Conservation (phyloP, 2,888 invertebrate species). For the Mesoligia furuncula region DNA sequence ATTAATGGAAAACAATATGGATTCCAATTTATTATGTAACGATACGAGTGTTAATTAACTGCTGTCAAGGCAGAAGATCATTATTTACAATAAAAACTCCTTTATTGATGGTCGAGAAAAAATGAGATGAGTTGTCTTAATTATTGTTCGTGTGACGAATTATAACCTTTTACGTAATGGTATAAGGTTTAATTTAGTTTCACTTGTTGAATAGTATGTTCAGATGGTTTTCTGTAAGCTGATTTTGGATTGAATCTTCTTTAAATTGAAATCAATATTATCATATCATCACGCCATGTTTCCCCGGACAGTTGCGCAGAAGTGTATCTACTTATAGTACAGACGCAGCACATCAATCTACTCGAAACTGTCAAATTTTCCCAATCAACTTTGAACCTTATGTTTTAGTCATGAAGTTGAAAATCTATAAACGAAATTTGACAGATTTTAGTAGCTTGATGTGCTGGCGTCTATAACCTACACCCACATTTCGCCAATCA, state of each 20-base stretch:
- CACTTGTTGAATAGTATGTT: background rate
- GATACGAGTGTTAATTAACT: constrained; percentile 36
- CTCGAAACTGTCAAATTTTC: too few relatives aligned
- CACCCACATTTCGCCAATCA: too few relatives aligned
- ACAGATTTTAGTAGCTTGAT: too few relatives aligned
- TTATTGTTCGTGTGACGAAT: background rate
- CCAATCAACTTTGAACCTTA: too few relatives aligned
- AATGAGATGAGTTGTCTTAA: constrained; percentile 13
- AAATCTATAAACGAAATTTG: too few relatives aligned
- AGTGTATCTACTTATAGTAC: too few relatives aligned
- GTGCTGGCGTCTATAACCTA: too few relatives aligned
- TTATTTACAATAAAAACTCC: constrained; percentile 44
- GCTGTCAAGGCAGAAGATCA: constrained; percentile 45
- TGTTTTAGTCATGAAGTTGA: too few relatives aligned
- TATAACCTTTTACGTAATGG: background rate
- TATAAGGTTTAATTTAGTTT: background rate
- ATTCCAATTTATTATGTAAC: constrained; percentile 45
- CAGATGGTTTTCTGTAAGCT: background rate
- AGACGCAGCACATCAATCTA: too few relatives aligned
- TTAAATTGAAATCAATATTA: background rate
- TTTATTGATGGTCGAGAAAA: constrained; percentile 15
- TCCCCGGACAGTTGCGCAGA: too few relatives aligned
- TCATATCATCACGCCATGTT: too few relatives aligned
- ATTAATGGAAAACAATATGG: constrained; percentile 51
- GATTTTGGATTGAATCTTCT: background rate